Evolutionary conservation across 2,888 invertebrate species (phyloP).

Genomic region (Tromatobia lineatoria): DNA sequence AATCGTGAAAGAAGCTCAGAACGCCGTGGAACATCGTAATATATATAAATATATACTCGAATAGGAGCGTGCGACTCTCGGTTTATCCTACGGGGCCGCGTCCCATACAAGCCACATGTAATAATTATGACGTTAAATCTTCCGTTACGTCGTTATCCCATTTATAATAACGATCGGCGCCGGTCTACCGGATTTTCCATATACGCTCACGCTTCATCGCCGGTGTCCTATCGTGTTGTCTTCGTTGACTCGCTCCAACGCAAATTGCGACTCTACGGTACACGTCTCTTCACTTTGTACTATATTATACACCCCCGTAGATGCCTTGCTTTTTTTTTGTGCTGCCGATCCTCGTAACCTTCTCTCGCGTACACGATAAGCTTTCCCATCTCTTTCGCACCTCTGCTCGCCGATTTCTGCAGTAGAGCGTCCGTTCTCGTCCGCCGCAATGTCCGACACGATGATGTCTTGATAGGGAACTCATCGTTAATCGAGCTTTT

Average conservation of each 20-base stretch:
- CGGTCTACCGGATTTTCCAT: slow-evolving; percentile 72
- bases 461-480: slow-evolving; percentile 80
- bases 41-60: background rate
- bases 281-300: slow-evolving; percentile 31
- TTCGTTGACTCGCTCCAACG: slow-evolving; percentile 72
- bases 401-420: slow-evolving; percentile 47
- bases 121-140: slow-evolving; percentile 79
- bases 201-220: slow-evolving; percentile 71
- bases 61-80: slow-evolving; percentile 26
- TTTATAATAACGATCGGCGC: slow-evolving; percentile 80
- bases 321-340: slow-evolving; percentile 50
- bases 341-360: background rate
- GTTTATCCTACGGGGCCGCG: slow-evolving; percentile 23
- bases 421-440: slow-evolving; percentile 61
- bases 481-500: slow-evolving; percentile 80
- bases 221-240: background rate
- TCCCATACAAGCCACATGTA: slow-evolving; percentile 44
- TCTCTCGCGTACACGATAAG: slow-evolving; percentile 27
- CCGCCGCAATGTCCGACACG: slow-evolving; percentile 69
- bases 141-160: slow-evolving; percentile 80
- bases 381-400: slow-evolving; percentile 55
- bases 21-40: background rate
- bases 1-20: slow-evolving; percentile 11
- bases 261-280: slow-evolving; percentile 75
- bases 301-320: slow-evolving; percentile 36